Evolutionary conservation across 2,797 vertebrate genomes (phyloP), one percentile per base, ranked within the genome.

Genomic region (Ctenopoma multispine): DNA sequence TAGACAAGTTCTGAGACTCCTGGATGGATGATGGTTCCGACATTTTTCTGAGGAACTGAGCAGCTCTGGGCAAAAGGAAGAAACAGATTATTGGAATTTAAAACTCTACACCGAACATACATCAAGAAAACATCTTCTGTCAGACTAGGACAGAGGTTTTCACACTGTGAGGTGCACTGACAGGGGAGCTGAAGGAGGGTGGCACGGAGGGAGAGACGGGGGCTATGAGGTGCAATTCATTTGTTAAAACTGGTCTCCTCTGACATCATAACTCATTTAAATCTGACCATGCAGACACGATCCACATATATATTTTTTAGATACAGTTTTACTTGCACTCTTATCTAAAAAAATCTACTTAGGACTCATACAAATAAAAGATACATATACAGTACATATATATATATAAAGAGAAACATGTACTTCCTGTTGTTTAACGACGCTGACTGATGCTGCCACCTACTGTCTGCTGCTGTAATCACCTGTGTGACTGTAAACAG

Each of bases 41-140:
- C 98, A 99, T 99, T 89, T 99, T 99, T 49, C 98, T 90, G 72
- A 99, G 93, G 87, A 99, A 99, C 91, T 99, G 98, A 70, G 98
- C 97, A 17, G 98, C 98, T 84, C 98, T 99, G 88, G 80, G 54
- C 64, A 18, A 23, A 50, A 29, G 18, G 2, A 58, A 24, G 47
- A 54, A 40, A 63, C 1, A 1, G 0, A 31, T 17, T 1, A 3
- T 49, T 56, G 68, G 27, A 14, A 41, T 41, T 20, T 7, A 50
- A 21, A 61, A 21, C 2, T 17, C 13, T 21, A 34, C 6, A 64
- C 13, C 4, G 17, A n/a, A 31, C n/a, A 36, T 9, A 56, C 13
- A 49, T 20, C n/a, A n/a, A 41, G 21, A 15, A 55, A 17, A 2
- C 57, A 20, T 54, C 17, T 34, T 8, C 18, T 29, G 8, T 36